These are phyloP conservation scores for Bhutanitis thaidina DNA, from an alignment of 2,888 invertebrate genomes.

Conservation along the genomic window DNA sequence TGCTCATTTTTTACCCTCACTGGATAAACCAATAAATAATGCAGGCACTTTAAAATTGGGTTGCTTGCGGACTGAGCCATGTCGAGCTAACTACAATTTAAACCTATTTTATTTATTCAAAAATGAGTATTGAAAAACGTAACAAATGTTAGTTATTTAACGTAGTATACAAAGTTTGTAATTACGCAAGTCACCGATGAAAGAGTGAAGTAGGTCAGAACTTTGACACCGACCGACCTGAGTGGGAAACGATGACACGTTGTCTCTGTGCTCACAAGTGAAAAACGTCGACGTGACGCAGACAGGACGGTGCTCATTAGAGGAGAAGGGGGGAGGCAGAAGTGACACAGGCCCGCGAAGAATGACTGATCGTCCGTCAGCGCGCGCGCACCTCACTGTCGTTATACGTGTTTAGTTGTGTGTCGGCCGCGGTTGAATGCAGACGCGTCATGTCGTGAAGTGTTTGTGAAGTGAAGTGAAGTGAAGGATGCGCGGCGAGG, in stretches of 20 bases:
- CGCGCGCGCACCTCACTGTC: constrained; percentile 66
- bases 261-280: constrained; percentile 26
- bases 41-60: no score
- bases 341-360: constrained; percentile 61
- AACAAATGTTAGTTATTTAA: not conserved
- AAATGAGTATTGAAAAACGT: not conserved
- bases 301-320: constrained; percentile 69
- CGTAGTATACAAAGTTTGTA: not conserved
- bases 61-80: no score
- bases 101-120: no score
- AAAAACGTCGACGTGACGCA: constrained; percentile 36
- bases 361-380: constrained; percentile 71
- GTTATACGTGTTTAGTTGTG: constrained; percentile 52
- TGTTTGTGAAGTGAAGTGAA: constrained; percentile 52
- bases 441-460: constrained; percentile 67
- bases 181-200: constrained; percentile 10
- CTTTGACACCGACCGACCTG: constrained; percentile 18
- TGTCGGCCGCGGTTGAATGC: constrained; percentile 67
- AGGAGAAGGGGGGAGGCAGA: constrained; percentile 33
- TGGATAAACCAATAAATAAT: no score
- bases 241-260: constrained; percentile 21
- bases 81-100: no score
- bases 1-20: no score
- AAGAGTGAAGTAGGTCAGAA: constrained; percentile 17
- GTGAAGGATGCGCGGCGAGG: constrained; percentile 74